A percentile compares a stretch with the other conserved stretches of the same genome.
Evolutionary conservation across 2,888 invertebrate species (phyloP).

Genomic region (Sphaeridia pumilis): DNA sequence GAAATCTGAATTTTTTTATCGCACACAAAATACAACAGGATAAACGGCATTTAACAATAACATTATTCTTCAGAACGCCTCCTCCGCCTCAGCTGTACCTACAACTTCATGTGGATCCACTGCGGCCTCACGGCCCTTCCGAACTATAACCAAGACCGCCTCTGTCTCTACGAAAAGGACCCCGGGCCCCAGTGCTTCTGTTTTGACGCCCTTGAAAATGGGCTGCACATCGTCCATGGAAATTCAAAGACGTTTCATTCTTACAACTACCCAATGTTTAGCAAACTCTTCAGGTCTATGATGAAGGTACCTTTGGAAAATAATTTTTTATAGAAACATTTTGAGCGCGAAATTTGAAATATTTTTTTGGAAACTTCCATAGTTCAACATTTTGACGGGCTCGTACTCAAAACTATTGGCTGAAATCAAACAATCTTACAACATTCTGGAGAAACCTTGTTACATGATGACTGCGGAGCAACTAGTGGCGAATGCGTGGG

Average conservation of each 20-base stretch:
- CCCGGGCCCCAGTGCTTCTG: conserved; percentile 10
- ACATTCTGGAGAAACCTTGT: conserved; percentile 3
- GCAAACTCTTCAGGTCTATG: conserved; percentile 1
- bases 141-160: background rate
- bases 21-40: too few relatives aligned
- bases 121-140: conserved; percentile 1
- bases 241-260: conserved; percentile 9
- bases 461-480: conserved; percentile 5
- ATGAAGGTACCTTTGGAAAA: conserved; percentile 1
- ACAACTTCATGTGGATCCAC: conserved; percentile 12
- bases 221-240: conserved; percentile 11
- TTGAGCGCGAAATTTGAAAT: background rate
- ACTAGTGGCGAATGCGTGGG: conserved; percentile 2
- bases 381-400: conserved; percentile 6
- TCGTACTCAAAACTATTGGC: background rate
- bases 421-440: background rate
- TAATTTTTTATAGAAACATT: background rate
- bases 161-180: conserved; percentile 5
- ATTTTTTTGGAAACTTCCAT: background rate
- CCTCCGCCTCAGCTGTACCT: conserved; percentile 5
- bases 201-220: background rate
- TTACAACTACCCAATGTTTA: conserved; percentile 6
- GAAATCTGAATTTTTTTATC: background rate
- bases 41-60: background rate
- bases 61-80: conserved; percentile 10